phyloP scores from a whole-genome alignment of 92 coral and sea anemone genomes.

The Meandrina meandrites region DNA sequence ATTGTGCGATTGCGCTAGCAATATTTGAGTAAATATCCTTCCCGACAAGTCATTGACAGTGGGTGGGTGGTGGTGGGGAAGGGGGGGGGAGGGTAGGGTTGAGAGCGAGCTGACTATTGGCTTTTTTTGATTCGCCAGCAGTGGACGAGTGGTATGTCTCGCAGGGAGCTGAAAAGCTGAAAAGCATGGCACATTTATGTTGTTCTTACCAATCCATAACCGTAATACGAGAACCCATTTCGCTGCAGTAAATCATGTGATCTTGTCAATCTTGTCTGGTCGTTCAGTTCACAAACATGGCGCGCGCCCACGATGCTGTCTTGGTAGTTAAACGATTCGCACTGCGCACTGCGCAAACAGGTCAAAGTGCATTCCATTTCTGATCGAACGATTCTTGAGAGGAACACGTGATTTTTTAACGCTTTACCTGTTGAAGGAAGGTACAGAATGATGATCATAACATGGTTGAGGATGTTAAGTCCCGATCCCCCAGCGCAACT shows the following conservation, averaged over 20 bases:
- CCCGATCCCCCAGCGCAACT: no score
- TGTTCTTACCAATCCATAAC: constrained; percentile 23
- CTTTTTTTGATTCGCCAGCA: no score
- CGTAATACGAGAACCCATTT: constrained; percentile 56
- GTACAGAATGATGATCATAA: not conserved
- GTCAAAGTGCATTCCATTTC: constrained; percentile 52
- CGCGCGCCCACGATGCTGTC: constrained; percentile 9
- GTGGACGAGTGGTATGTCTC: no score
- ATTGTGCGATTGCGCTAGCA: no score
- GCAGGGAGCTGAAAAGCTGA: no score
- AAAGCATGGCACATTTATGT: not conserved
- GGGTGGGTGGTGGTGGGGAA: no score
- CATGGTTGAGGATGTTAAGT: not conserved
- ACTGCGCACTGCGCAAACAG: constrained; percentile 28
- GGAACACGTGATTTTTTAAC: constrained; percentile 46
- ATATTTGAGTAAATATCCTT: no score
- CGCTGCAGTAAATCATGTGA: constrained; percentile 23
- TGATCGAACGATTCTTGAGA: constrained; percentile 20
- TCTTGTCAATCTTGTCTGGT: constrained; percentile 38
- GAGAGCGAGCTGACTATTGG: no score
- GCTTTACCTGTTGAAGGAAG: constrained; percentile 36
- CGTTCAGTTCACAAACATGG: constrained; percentile 56
- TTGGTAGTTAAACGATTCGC: constrained; percentile 54
- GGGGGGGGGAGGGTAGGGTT: no score
- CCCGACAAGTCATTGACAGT: no score